Evolutionary conservation across 2,888 invertebrate species (phyloP).

Genomic region (Heptascelio sp.): DNA sequence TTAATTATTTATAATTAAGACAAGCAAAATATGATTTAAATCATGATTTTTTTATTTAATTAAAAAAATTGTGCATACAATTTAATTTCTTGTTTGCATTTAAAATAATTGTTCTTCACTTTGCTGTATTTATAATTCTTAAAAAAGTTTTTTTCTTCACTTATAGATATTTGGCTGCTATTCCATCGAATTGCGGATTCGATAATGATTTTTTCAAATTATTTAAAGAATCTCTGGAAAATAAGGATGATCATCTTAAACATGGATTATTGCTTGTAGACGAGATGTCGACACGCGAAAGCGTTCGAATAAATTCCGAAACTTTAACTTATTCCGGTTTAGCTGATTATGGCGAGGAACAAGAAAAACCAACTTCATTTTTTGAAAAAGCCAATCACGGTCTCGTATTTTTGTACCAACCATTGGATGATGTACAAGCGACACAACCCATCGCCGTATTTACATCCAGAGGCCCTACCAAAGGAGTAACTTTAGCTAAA

Average conservation of each 20-base stretch:
- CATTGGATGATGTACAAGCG: not conserved
- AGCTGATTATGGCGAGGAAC: not conserved
- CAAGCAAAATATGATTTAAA: too few species aligned
- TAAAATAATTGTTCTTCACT: not conserved
- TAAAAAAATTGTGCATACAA: too few species aligned
- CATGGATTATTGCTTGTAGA: conserved; percentile 28
- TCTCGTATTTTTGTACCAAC: not conserved
- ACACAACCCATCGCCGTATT: not conserved
- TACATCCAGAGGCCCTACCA: conserved; percentile 4
- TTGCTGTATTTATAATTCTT: not conserved
- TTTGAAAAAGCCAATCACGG: not conserved
- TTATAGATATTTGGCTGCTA: not conserved
- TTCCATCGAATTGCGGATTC: not conserved
- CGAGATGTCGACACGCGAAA: conserved; percentile 50
- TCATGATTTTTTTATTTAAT: too few species aligned
- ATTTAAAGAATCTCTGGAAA: not conserved
- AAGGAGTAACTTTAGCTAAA: conserved; percentile 42
- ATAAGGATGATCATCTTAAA: not conserved
- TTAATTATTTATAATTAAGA: too few species aligned
- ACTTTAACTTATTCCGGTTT: conserved; percentile 41
- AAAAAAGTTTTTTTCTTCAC: not conserved
- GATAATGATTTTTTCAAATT: not conserved
- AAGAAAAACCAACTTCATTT: not conserved
- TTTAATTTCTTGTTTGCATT: too few species aligned
- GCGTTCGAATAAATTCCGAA: conserved; percentile 42